These are phyloP conservation scores for Oryzias woworae DNA, from an alignment of 2,113 vertebrate species.

Conservation along the genomic window DNA sequence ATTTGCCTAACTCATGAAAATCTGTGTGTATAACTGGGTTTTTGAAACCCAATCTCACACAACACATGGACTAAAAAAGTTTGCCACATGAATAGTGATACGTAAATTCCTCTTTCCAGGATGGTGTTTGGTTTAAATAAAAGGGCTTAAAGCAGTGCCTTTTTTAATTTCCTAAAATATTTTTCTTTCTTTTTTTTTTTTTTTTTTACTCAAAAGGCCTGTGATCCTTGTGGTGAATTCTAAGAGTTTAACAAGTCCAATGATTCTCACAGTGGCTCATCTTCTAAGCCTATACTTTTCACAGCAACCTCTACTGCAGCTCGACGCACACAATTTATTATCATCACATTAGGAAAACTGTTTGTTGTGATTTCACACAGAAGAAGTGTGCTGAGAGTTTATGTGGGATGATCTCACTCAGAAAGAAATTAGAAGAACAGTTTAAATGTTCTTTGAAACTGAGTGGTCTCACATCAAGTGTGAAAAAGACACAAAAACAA, in stretches of 20 bases:
- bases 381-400: slow-evolving; percentile 18
- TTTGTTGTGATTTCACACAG: slow-evolving; percentile 41
- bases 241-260: slow-evolving; percentile 65
- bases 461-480: too few species aligned
- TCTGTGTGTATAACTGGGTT: background rate
- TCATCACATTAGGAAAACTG: slow-evolving; percentile 30
- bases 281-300: slow-evolving; percentile 45
- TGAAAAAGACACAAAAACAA: too few species aligned
- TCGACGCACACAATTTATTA: slow-evolving; percentile 49
- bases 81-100: slow-evolving; percentile 38
- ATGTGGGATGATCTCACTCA: slow-evolving; percentile 10
- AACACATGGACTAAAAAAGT: slow-evolving; percentile 6
- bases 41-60: background rate
- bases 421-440: too few species aligned
- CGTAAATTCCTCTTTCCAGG: slow-evolving; percentile 50
- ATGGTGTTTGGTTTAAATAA: slow-evolving; percentile 53
- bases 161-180: slow-evolving; percentile 62
- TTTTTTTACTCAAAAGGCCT: slow-evolving; percentile 58
- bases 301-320: slow-evolving; percentile 48
- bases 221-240: slow-evolving; percentile 60
- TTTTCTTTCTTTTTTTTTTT: slow-evolving; percentile 9
- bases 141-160: slow-evolving; percentile 33
- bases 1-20: background rate
- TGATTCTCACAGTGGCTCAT: slow-evolving; percentile 63
- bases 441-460: too few species aligned